Evolutionary conservation across 2,888 invertebrate genomes (phyloP), one percentile per base, ranked within the genome.

Genomic region (Cryptocheilus praepositus): DNA sequence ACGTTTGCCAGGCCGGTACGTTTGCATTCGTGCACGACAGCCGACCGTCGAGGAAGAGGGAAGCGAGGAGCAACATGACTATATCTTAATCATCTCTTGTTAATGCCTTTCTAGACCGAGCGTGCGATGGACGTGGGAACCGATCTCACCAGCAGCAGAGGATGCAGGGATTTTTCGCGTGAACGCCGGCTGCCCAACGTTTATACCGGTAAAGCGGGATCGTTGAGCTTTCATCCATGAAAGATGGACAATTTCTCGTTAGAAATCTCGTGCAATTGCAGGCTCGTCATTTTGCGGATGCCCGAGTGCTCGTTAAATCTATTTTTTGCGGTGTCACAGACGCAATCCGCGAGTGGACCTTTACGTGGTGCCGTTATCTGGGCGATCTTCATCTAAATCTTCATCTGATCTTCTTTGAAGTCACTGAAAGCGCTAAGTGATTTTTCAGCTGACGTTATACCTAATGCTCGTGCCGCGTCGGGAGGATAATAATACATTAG

Each of bases 51-150:
- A 64, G 71, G 61, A 68, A 71, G 67, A 62, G 67, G 62, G 64
- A 74, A 70, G 49, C 70, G 63, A 79, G 64, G 56, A 79, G 63
- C 70, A 74, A 79, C 66, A 70, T 57, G 58, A 74, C 70, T 67
- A 45, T 71, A 68, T 75, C 77, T 73, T 73, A 77, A 77, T 77
- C 70, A 67, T 74, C 76, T 65, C 66, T 73, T 64, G 71, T 74
- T 75, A 65, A 73, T 73, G 77, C 61, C 69, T 79, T 79, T 79
- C 77, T 73, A 75, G 77, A 74, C 57, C 76, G 71, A 70, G 71
- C 61, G 70, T 71, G 64, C 64, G 62, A 56, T 18, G 51, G 36
- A 68, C 79, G 77, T 79, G 79, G 71, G 79, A 79, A 79, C 64
- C 64, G 21, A 57, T 54, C 56, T 49, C 25, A 51, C n/a, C 51